Evolutionary conservation across 1,140 invertebrate species (phyloP), one percentile per base, ranked within the genome.

Genomic region (Rhizoglyphus robini): DNA sequence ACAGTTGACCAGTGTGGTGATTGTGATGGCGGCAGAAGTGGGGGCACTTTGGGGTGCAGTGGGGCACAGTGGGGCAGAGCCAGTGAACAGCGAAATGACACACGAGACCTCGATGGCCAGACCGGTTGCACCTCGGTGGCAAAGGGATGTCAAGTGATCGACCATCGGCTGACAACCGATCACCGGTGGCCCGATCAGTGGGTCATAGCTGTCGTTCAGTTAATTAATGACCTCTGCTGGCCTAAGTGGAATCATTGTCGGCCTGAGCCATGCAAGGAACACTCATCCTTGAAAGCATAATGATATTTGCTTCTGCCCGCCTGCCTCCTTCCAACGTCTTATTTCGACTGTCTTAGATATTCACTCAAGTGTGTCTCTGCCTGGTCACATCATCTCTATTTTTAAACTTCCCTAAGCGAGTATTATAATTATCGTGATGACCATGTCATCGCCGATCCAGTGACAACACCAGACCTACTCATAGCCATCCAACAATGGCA

Each of bases 341-440:
- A 15, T 20, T 54, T 54, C 23, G 20, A 15, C 23, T 54, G 51
- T 54, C 51, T 54, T 54, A 54, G 23, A 54, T 54, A 54, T 32
- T 54, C 51, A 54, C 51, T 54, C 8, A 32, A 54, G 23, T 54
- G 51, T 54, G 20, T 54, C 51, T 8, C 20, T 54, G 23, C 15
- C 41, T 54, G 51, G 51, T 54, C 51, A 54, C 8, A 54, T 54
- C 51, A 54, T 5, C 8, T 54, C 51, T 54, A 54, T 54, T 54
- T 54, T 54, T 54, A 54, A 54, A 54, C 8, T 20, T 8, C 51
- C 51, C 23, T 32, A 25, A 8, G 20, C 20, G 51, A 8, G 51
- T 54, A 54, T 54, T 54, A 54, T 54, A 54, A 54, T 54, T 54
- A 54, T 54, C 51, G 20, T 54, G 51, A 54, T 54, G 51, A 54